Percentiles rank a stretch among this genome's conserved stretches.
Conservation (phyloP, 2,797 vertebrate genomes). For the Danio jaintianensis region DNA sequence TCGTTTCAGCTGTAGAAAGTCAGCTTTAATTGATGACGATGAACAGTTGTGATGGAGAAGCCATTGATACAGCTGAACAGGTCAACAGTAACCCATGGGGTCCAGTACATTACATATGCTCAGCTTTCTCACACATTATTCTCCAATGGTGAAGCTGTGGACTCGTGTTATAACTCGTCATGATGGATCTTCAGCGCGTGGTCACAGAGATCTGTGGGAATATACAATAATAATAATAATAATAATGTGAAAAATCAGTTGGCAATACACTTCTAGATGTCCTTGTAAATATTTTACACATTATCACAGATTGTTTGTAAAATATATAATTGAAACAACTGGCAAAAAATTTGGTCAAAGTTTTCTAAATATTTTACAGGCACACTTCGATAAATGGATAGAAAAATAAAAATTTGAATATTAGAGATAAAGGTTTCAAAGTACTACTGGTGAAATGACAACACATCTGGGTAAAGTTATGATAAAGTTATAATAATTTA, state of each 20-base stretch:
- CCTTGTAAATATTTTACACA: background rate
- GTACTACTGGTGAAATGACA: too few species aligned
- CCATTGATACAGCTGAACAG: conserved; percentile 5
- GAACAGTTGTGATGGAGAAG: conserved; percentile 4
- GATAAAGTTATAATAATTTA: too few species aligned
- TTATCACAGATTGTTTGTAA: too few species aligned
- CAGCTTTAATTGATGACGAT: conserved; percentile 23
- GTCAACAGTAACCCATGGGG: conserved; percentile 30
- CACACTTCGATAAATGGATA: too few species aligned
- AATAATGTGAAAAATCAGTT: background rate
- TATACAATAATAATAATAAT: background rate
- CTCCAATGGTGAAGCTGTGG: background rate
- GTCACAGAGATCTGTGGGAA: conserved; percentile 90
- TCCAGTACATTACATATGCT: background rate
- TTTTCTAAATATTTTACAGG: too few species aligned
- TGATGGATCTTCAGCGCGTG: conserved; percentile 88
- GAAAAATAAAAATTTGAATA: too few species aligned
- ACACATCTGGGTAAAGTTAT: too few species aligned
- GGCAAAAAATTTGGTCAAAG: too few species aligned
- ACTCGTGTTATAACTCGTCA: conserved; percentile 88
- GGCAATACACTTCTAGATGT: background rate
- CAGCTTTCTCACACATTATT: background rate
- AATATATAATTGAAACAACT: too few species aligned
- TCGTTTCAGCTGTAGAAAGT: background rate
- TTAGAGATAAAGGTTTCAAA: too few species aligned